Evolutionary conservation across 2,113 vertebrate species (phyloP), one percentile per base, ranked within the genome.

Genomic region (Bubalus kerabau): DNA sequence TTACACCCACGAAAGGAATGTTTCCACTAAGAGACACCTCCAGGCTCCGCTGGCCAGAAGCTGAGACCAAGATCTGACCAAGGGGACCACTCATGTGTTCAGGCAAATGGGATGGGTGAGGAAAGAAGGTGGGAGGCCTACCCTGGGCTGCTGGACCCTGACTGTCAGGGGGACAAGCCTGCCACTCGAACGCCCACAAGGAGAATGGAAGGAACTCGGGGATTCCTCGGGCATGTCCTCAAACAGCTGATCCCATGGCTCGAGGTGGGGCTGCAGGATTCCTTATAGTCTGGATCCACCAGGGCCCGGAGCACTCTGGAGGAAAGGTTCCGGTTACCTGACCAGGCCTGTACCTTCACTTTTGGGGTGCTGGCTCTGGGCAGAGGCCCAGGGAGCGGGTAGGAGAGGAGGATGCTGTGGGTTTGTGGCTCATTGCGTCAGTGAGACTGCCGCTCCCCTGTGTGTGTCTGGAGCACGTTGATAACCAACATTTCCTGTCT

Each of bases 221-320:
- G 19, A 8, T 2, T 50, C 56, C 46, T 19, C 0, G 7, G 81
- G 82, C 0, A 6, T 36, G 36, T 40, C 56, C 80, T 64, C 36
- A 36, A 2, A 54, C 0, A 2, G 24, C 46, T 0, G 2, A 2
- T 6, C 46, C 9, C 24, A 2, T 0, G 57, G 26, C 71, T n/a
- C 26, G 5, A 6, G 1, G 4, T 7, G 4, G 15, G 32, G 28
- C 59, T 4, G 8, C 15, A 11, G 81, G 26, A 23, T 32, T 21
- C 32, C 81, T 6, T 12, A 9, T 3, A 1, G 24, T 4, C 6
- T 7, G 57, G 48, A 23, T 12, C 46, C 62, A 23, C 28, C 3
- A 1, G 43, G 60, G 46, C 67, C 59, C 3, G 3, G 84, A 2
- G 14, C 14, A 11, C 32, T 32, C 32, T 0, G 32, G 36, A n/a